A percentile compares a stretch with the other conserved stretches of the same genome.
phyloP scores from a whole-genome alignment of 2,888 invertebrate genomes.

The Thereva nobilitata region DNA sequence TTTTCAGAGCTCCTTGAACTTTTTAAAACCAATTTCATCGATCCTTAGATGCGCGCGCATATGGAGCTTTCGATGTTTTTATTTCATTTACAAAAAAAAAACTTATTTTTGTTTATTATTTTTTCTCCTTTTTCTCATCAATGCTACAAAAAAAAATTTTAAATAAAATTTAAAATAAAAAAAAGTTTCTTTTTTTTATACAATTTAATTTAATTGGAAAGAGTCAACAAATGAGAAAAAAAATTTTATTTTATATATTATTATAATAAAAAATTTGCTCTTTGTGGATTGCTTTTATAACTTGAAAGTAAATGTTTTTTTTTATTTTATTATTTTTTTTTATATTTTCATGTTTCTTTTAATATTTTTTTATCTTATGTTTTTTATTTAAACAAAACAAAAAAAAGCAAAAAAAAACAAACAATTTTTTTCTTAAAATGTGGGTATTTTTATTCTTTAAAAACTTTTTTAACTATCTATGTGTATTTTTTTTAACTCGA shows the following conservation, averaged over 20 bases:
- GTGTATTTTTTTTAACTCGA: conserved; percentile 38
- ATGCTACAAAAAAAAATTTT: too few species aligned
- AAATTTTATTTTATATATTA: conserved; percentile 7
- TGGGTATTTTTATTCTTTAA: conserved; percentile 28
- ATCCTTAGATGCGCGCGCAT: conserved; percentile 27
- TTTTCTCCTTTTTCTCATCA: too few species aligned
- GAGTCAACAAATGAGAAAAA: conserved; percentile 24
- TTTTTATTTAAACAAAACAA: not conserved
- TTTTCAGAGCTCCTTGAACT: conserved; percentile 8
- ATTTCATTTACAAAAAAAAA: conserved; percentile 22
- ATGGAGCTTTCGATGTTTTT: conserved; percentile 37
- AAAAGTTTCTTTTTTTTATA: conserved; percentile 2
- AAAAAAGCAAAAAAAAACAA: too few species aligned
- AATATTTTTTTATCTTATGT: conserved; percentile 29
- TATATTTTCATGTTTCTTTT: too few species aligned
- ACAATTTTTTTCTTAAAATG: too few species aligned
- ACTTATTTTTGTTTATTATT: conserved; percentile 2
- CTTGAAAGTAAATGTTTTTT: conserved; percentile 24
- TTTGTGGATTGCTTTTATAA: conserved; percentile 38
- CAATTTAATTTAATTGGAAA: conserved; percentile 19
- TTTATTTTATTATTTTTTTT: conserved; percentile 24
- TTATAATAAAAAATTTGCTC: conserved; percentile 19
- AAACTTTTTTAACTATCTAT: conserved; percentile 39
- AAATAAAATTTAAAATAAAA: too few species aligned
- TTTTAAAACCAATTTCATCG: conserved; percentile 11